phyloP scores from a whole-genome alignment of 2,797 vertebrate species.

The Urosaurus nigricauda region DNA sequence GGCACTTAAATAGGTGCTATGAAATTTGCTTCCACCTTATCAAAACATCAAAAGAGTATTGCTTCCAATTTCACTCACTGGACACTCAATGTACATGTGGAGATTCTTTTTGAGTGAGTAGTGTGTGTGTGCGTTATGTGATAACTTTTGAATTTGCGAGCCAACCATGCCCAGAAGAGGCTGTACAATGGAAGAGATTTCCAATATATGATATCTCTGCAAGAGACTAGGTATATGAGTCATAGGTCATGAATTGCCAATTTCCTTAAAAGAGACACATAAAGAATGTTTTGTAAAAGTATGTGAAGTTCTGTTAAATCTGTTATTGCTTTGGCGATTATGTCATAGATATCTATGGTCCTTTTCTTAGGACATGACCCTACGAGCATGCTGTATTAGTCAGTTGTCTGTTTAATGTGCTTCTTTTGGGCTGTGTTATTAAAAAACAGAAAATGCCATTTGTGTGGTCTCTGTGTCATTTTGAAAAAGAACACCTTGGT shows the following conservation, averaged over 20 bases:
- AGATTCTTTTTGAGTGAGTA: background rate
- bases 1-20: constrained; percentile 9
- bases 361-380: constrained; percentile 4
- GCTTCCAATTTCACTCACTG: background rate
- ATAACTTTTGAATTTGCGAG: constrained; percentile 46
- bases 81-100: constrained; percentile 17
- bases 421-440: background rate
- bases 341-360: background rate
- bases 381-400: background rate
- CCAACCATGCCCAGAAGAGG: constrained; percentile 50
- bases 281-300: constrained; percentile 21
- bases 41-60: constrained; percentile 35
- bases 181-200: constrained; percentile 52
- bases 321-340: constrained; percentile 38
- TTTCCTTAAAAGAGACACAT: constrained; percentile 28
- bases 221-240: constrained; percentile 50
- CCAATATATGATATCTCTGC: constrained; percentile 31
- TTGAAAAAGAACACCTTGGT: background rate
- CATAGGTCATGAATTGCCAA: constrained; percentile 47
- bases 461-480: background rate
- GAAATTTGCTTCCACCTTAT: constrained; percentile 32
- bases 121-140: background rate
- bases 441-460: background rate
- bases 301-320: constrained; percentile 30
- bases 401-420: constrained; percentile 13